Percentiles rank a stretch among this genome's conserved stretches.
Conservation (phyloP, 2,113 vertebrate species). For the Gnathochromis pfefferi region DNA sequence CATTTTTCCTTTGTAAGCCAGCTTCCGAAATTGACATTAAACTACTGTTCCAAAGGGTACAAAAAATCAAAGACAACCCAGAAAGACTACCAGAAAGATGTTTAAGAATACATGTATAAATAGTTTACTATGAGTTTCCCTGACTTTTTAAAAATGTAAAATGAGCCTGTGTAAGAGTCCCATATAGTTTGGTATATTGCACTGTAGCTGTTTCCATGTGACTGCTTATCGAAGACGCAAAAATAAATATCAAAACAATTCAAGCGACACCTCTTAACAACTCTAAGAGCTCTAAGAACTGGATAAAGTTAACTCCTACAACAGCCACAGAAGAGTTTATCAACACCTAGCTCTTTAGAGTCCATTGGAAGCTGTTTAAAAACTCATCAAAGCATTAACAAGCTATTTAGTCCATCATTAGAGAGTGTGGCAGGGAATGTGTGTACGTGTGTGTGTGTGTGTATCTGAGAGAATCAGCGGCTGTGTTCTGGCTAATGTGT, state of each 20-base stretch:
- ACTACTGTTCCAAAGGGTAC: not conserved
- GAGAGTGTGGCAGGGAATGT: not conserved
- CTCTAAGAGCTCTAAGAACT: not conserved
- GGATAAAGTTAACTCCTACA: not conserved
- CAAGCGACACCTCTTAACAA: not conserved
- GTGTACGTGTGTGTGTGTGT: not conserved
- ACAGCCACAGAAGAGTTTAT: not conserved
- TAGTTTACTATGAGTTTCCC: not conserved
- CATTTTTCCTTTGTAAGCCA: not conserved
- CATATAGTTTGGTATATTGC: not conserved
- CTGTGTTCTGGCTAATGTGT: not conserved
- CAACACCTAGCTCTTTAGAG: not conserved
- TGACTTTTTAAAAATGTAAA: not conserved
- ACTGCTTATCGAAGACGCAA: not conserved
- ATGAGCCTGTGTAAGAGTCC: not conserved
- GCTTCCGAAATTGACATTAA: not conserved
- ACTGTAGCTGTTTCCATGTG: not conserved
- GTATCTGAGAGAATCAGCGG: not conserved
- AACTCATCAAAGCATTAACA: slow-evolving; percentile 21
- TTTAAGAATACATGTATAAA: not conserved
- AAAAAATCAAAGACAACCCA: not conserved
- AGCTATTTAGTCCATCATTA: slow-evolving; percentile 26
- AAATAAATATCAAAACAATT: not conserved
- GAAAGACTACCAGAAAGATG: not conserved
- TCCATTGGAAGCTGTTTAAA: slow-evolving; percentile 25